Conservation (phyloP, 2,797 vertebrate species). For the Xerus rutilus region DNA sequence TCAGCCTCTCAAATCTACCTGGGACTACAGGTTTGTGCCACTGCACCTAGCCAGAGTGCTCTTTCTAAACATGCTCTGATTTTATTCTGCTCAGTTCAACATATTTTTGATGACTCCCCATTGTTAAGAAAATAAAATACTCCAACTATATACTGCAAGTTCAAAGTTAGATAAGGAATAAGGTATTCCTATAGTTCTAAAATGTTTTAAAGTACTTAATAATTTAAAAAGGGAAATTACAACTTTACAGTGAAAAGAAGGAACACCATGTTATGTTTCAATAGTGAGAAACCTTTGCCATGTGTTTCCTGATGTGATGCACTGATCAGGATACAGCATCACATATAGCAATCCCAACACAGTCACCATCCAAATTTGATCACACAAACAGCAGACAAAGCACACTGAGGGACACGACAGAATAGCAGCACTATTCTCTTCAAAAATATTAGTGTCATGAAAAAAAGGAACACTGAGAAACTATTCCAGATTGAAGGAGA, state of each 20-base stretch:
- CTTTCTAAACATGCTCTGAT: slow-evolving; percentile 16
- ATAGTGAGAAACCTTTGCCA: not conserved
- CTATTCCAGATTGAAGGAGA: not conserved
- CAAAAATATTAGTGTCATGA: not conserved
- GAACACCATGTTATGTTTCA: not conserved
- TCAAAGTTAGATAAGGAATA: not conserved
- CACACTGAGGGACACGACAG: not conserved
- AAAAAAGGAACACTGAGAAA: not conserved
- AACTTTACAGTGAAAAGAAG: not conserved
- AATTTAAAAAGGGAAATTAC: not conserved
- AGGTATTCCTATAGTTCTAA: not conserved
- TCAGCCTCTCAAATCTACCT: too few species aligned
- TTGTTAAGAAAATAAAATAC: not conserved
- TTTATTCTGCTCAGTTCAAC: not conserved
- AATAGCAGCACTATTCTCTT: not conserved
- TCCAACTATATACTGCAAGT: not conserved
- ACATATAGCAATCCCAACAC: not conserved
- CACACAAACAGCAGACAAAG: not conserved
- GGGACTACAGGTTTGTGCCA: too few species aligned
- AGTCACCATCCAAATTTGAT: not conserved
- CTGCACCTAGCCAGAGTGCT: not conserved
- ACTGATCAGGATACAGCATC: not conserved
- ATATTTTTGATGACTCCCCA: slow-evolving; percentile 2
- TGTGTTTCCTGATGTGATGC: rapidly evolving
- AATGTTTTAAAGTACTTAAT: not conserved